Evolutionary conservation across 2,888 invertebrate genomes (phyloP).

Genomic region (Cosmorhoe ocellata): DNA sequence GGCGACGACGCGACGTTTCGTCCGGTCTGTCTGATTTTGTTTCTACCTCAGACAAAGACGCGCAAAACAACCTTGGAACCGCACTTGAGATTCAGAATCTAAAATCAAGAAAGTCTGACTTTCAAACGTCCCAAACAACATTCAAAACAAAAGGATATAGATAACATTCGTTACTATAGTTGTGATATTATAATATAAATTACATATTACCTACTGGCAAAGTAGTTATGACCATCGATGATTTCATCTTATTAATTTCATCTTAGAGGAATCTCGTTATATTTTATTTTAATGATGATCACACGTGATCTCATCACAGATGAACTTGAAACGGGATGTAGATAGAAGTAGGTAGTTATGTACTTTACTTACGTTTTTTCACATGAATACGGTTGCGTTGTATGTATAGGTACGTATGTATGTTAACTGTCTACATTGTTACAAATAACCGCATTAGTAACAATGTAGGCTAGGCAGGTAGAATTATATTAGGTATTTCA

Average conservation of each 20-base stretch:
- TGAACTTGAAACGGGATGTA: slow-evolving; percentile 42
- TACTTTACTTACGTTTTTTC: slow-evolving; percentile 2
- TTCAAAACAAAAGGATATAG: slow-evolving; percentile 19
- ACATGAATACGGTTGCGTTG: too few species aligned
- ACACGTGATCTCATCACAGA: slow-evolving; percentile 50
- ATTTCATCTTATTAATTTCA: slow-evolving; percentile 29
- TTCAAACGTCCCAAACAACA: slow-evolving; percentile 30
- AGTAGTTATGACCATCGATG: slow-evolving; percentile 23
- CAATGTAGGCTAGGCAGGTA: too few species aligned
- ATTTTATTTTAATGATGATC: slow-evolving; percentile 40
- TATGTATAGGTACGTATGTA: too few species aligned
- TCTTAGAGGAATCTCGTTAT: slow-evolving; percentile 33
- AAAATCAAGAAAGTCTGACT: slow-evolving; percentile 36
- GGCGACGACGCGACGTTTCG: slow-evolving; percentile 10
- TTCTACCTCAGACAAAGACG: slow-evolving; percentile 30
- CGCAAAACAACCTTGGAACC: slow-evolving; percentile 24
- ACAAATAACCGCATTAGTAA: too few species aligned
- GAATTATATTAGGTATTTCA: too few species aligned
- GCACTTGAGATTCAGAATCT: slow-evolving; percentile 24
- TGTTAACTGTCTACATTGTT: too few species aligned
- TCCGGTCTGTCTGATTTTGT: slow-evolving; percentile 33
- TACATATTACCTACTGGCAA: not conserved
- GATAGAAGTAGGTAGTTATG: slow-evolving; percentile 4
- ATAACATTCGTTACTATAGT: too few species aligned
- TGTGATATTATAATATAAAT: too few species aligned